A percentile compares a stretch with the other conserved stretches of the same genome.
Evolutionary conservation across 2,797 vertebrate species (phyloP).

Genomic region (Fistularia tabacaria): DNA sequence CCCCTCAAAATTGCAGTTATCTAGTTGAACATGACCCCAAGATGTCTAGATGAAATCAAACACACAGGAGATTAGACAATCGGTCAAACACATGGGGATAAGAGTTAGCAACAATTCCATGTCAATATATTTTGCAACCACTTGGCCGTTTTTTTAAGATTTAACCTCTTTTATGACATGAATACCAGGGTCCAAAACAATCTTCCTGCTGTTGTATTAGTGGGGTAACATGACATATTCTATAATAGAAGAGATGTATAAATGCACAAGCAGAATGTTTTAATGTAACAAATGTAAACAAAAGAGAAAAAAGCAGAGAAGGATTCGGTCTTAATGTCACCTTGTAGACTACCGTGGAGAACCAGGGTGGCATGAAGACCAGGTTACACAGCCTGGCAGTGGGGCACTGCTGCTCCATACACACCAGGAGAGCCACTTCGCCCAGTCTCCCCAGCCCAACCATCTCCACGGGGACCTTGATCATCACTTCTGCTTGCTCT

Average conservation of each 20-base stretch:
- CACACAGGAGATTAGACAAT: background rate
- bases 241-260: too few relatives aligned
- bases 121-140: too few relatives aligned
- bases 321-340: slow-evolving; percentile 48
- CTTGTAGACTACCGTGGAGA: slow-evolving; percentile 90
- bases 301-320: too few relatives aligned
- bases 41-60: slow-evolving; percentile 73
- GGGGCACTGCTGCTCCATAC: slow-evolving; percentile 86
- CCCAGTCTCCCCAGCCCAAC: slow-evolving; percentile 81
- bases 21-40: slow-evolving; percentile 87
- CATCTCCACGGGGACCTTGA: slow-evolving; percentile 86
- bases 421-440: slow-evolving; percentile 80
- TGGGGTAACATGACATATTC: too few relatives aligned
- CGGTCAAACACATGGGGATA: background rate
- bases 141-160: too few relatives aligned
- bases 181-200: too few relatives aligned
- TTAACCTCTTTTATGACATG: too few relatives aligned
- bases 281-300: too few relatives aligned
- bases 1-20: slow-evolving; percentile 90
- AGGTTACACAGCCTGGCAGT: slow-evolving; percentile 85
- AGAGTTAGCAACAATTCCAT: too few relatives aligned
- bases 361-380: slow-evolving; percentile 89
- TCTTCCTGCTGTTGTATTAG: too few relatives aligned
- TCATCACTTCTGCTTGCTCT: slow-evolving; percentile 81
- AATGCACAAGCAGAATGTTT: too few relatives aligned